Conservation (phyloP, 1,140 invertebrate genomes). For the Polypedilum vanderplanki region DNA sequence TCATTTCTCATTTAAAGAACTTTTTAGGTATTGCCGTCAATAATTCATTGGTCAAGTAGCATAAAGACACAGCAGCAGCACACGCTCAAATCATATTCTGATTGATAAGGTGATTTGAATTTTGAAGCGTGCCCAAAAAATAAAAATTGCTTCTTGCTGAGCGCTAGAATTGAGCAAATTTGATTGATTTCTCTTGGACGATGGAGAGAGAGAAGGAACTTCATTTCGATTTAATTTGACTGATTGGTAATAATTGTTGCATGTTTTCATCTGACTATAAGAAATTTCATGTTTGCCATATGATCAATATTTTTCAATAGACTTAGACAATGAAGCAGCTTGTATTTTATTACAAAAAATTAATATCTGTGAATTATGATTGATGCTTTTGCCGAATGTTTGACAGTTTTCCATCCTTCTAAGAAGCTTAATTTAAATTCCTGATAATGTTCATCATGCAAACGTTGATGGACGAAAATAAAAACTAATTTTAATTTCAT, state of each 20-base stretch:
- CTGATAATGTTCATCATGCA: too few species aligned
- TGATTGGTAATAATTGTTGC: conserved; percentile 21
- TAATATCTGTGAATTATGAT: conserved; percentile 23
- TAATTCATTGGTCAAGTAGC: not conserved
- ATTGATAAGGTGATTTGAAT: conserved; percentile 12
- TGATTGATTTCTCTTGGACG: not conserved
- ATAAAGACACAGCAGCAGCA: not conserved
- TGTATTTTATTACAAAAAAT: not conserved
- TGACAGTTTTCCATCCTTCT: conserved; percentile 22
- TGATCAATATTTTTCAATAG: conserved; percentile 1
- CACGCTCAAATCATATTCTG: not conserved
- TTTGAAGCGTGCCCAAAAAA: conserved; percentile 9
- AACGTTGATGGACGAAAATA: not conserved
- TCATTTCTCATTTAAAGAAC: not conserved
- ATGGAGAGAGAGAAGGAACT: not conserved
- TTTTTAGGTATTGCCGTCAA: not conserved
- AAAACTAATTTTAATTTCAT: conserved; percentile 17
- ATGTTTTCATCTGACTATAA: conserved; percentile 20
- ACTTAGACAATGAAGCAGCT: not conserved
- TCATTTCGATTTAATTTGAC: conserved; percentile 10
- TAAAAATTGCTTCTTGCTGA: not conserved
- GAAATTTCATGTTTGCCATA: not conserved
- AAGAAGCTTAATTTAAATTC: too few species aligned
- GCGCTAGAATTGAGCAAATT: not conserved
- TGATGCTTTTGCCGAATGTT: conserved; percentile 13